Evolutionary conservation across 1,140 invertebrate genomes (phyloP), one percentile per base, ranked within the genome.

Genomic region (Sweltsa coloradensis): DNA sequence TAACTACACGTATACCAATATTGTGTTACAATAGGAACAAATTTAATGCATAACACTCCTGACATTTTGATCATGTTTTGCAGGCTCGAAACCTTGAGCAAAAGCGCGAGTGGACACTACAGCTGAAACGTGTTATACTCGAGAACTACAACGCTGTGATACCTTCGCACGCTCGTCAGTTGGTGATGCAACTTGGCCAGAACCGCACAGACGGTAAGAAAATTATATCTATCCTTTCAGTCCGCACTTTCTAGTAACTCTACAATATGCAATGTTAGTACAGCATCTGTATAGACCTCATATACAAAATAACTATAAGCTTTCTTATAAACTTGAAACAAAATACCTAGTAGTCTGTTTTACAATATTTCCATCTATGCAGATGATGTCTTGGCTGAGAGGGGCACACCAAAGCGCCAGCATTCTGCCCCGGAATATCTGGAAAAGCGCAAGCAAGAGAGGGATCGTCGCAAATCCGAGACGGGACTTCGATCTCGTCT

Each of bases 61-160:
- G 29, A 31, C n/a, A n/a, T n/a, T n/a, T n/a, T 9, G 39, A 40
- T 18, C 9, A 22, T 18, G 39, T 11, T 40, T 57, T 57, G 34
- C 41, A 80, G 72, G 88, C 89, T 23, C 66, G 83, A 42, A 91
- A 83, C 61, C 69, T 85, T 51, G 85, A 95, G 53, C 89, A 95
- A 68, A 97, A 97, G 68, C 73, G 89, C 49, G 85, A 92, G 61
- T 97, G 94, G 93, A 87, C 85, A 29, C 69, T 86, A 49, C 85
- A 89, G 61, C 76, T 93, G 56, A 93, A 93, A 63, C 68, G 87
- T 62, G 87, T 95, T 14, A 96, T 97, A 60, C 67, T 97, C 53
- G 91, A 97, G 62, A 95, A 94, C 68, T 96, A 91, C 66, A 85
- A 85, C 52, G 90, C 84, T 3, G 85, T 85, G 29, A 97, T 97